A percentile compares a stretch with the other conserved stretches of the same genome.
phyloP scores from a whole-genome alignment of 2,797 vertebrate species.

The Notolabrus celidotus region DNA sequence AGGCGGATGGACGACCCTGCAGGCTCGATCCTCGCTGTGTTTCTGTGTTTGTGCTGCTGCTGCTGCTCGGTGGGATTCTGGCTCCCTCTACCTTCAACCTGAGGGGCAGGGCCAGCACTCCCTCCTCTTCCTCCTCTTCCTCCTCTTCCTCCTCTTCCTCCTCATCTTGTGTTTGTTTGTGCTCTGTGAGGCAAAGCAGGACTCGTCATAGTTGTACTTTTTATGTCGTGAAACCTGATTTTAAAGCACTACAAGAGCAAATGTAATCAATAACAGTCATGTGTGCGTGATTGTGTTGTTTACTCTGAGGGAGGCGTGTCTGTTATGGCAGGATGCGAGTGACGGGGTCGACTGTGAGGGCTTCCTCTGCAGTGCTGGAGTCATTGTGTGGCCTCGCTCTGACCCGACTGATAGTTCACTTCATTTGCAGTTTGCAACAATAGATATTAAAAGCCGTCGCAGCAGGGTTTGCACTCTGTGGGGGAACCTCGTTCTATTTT shows the following conservation, averaged over 20 bases:
- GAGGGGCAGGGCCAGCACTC: not conserved
- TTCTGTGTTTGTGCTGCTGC: constrained; percentile 10
- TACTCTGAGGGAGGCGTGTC: constrained; percentile 7
- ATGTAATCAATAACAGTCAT: not conserved
- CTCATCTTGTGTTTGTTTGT: not conserved
- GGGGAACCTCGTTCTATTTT: constrained; percentile 20
- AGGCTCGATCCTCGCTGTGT: constrained; percentile 25
- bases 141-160: not conserved
- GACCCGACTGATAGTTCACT: not conserved
- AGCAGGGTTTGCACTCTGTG: not conserved
- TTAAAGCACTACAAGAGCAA: not conserved
- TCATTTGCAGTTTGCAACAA: not conserved
- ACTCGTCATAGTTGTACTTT: not conserved
- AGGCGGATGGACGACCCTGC: constrained; percentile 26
- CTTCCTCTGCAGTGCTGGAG: constrained; percentile 2
- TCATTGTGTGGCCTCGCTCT: not conserved
- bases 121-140: not conserved
- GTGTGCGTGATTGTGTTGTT: constrained; percentile 11
- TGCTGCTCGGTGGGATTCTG: constrained; percentile 15
- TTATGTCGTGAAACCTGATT: not conserved
- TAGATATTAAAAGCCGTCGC: not conserved
- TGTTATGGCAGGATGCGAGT: constrained; percentile 26
- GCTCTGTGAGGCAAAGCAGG: not conserved
- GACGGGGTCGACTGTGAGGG: not conserved
- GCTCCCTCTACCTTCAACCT: constrained; percentile 36